Evolutionary conservation across 2,888 invertebrate species (phyloP).

Genomic region (Phania funesta): DNA sequence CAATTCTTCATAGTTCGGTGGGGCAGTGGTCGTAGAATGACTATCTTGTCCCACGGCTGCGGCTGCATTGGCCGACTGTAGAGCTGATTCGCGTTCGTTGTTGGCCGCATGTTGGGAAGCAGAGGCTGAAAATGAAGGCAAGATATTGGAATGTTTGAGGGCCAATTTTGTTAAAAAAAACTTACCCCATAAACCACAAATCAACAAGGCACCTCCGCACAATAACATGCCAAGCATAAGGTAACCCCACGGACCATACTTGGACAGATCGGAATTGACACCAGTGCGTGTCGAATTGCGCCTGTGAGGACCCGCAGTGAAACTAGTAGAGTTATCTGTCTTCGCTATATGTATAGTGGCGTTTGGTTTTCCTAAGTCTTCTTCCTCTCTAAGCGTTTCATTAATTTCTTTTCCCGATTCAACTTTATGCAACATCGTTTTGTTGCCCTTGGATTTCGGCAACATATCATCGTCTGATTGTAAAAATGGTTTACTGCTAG

Average conservation of each 20-base stretch:
- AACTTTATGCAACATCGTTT: slow-evolving; percentile 73
- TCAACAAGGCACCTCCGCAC: slow-evolving; percentile 86
- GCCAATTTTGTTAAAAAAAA: slow-evolving; percentile 44
- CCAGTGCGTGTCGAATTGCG: slow-evolving; percentile 78
- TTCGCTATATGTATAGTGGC: slow-evolving; percentile 17
- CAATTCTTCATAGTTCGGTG: slow-evolving; percentile 85
- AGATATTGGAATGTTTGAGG: not conserved
- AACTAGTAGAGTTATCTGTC: slow-evolving; percentile 40
- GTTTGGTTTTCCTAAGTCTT: slow-evolving; percentile 25
- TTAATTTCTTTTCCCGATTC: slow-evolving; percentile 66
- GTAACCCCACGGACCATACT: slow-evolving; percentile 88
- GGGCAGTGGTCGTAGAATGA: slow-evolving; percentile 73
- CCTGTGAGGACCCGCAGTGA: slow-evolving; percentile 69
- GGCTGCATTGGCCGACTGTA: slow-evolving; percentile 71
- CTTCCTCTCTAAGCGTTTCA: slow-evolving; percentile 7
- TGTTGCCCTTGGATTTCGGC: slow-evolving; percentile 16
- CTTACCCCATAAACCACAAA: slow-evolving; percentile 85
- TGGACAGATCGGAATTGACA: slow-evolving; percentile 83
- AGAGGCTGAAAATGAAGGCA: slow-evolving; percentile 77
- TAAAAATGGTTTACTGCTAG: slow-evolving; percentile 35
- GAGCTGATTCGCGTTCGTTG: slow-evolving; percentile 77
- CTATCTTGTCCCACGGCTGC: slow-evolving; percentile 70
- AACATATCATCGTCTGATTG: not conserved
- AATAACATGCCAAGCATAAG: slow-evolving; percentile 86
- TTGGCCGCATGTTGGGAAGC: slow-evolving; percentile 79